Base-by-base conservation (phyloP, 30 jellyfish, hydroid and myxozoan species). In the Hydractinia symbiolongicarpus region DNA sequence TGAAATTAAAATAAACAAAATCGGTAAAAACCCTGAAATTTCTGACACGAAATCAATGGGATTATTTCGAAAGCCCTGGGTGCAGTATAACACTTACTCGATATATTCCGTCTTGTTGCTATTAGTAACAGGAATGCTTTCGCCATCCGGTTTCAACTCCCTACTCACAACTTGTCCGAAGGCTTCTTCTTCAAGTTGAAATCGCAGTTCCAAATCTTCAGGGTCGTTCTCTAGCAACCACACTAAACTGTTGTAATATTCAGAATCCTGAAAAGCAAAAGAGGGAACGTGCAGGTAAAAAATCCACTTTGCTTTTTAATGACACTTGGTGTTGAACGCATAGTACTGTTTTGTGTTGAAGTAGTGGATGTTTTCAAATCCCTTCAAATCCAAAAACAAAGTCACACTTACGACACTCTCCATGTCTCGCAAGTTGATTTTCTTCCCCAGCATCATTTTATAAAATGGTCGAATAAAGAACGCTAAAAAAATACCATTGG, bases 181-280 rank as follows among this genome's bases (percentile, higher is more conserved):
- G 13, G 93, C 95, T 77, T 91, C 98, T 53, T 91, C 95, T 55
- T 91, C 98, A 17, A 91, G 90, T 72, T 82, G 96, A 73, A 91
- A 91, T 40, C 95, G 94, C 4, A 91, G 83, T 77, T 91, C 98
- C 13, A 91, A 73, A 19, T 78, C 95, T 67, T 86, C 96, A 15
- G 98, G 98, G 89, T 91, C 98, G 73, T 91, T 86, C 6, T 86
- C 94, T 79, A 86, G 95, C 68, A 91, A 81, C 98, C 98, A 91
- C 56, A 81, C 84, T 86, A 91, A 91, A 86, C 98, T 91, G 84
- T 91, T 87, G 84, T 81, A 74, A 50, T 91, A 91, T 72, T 91
- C 98, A 17, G 98, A 91, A 76, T 91, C 98, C 98, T 91, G 40
- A 4, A 67, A 66, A 51, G 13, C 52, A 55, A 21, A 4, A 7